Conservation (phyloP, 2,888 invertebrate genomes). For the Hypsopygia costalis region DNA sequence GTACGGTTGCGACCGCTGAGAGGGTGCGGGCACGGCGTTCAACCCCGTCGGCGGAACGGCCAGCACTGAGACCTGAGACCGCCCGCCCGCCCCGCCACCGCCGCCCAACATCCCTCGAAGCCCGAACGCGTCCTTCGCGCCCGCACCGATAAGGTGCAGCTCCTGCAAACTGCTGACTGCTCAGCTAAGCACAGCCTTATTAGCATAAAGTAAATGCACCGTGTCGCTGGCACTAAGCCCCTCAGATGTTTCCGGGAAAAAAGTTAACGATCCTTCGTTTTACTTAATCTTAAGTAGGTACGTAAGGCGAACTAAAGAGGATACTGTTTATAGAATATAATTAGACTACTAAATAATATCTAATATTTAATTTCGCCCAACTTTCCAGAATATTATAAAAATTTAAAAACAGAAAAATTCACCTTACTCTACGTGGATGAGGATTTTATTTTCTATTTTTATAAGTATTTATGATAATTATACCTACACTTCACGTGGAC, state of each 20-base stretch:
- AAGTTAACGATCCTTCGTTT: conserved; percentile 22
- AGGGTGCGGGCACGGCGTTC: conserved; percentile 47
- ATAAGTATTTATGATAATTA: too few species aligned
- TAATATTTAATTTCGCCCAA: too few species aligned
- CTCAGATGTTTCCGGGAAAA: conserved; percentile 24
- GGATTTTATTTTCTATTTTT: too few species aligned
- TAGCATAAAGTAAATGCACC: conserved; percentile 73
- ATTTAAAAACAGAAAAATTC: too few species aligned
- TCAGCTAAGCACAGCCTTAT: conserved; percentile 56
- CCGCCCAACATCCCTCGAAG: conserved; percentile 43
- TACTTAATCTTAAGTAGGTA: conserved; percentile 22
- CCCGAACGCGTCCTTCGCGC: conserved; percentile 44
- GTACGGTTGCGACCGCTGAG: conserved; percentile 21
- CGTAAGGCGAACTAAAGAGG: neutral
- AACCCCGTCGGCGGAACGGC: conserved; percentile 62
- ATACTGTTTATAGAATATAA: neutral
- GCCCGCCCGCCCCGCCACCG: conserved; percentile 41
- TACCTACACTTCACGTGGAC: neutral
- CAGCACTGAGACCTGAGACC: conserved; percentile 49
- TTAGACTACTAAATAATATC: too few species aligned
- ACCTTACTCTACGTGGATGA: too few species aligned
- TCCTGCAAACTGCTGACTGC: conserved; percentile 58
- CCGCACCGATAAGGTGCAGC: conserved; percentile 56
- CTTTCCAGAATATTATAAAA: too few species aligned
- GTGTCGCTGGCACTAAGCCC: conserved; percentile 26